Evolutionary conservation across 2,113 vertebrate species (phyloP), one percentile per base, ranked within the genome.

Genomic region (Myiagra hebetior): DNA sequence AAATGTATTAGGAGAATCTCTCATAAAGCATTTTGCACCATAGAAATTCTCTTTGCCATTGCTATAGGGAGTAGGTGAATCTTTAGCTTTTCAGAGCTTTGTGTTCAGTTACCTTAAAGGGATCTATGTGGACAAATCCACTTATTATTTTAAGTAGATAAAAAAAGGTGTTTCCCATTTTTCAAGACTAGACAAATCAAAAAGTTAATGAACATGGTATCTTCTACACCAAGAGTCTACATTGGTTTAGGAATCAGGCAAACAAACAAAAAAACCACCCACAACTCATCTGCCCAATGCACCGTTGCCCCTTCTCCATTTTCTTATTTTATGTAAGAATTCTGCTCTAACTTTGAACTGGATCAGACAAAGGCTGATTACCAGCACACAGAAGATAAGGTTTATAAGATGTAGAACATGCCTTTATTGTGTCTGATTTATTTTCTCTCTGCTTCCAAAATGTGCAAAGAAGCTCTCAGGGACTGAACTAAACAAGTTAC

Each of bases 81-180:
- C 7, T 53, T 82, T 6, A 75, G 23, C 35, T 27, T 35, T 70
- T 42, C 50, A 72, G 47, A 57, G n/a, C 20, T 81, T n/a, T 46
- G 17, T 62, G 18, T 22, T 46, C 41, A 53, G 2, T 30, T 27
- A 65, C 17, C 12, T 18, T 24, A 13, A 81, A 49, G 16, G 16
- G 22, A 46, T 24, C 7, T 55, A 49, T 8, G 5, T 3, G 11
- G n/a, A 31, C 0, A 0, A 35, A 14, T 30, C 16, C 21, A 21
- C 4, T 1, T 9, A 42, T 7, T 33, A n/a, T 3, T 30, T 67
- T 3, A 5, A n/a, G 55, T 4, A 84, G 30, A 47, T 33, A 39
- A 33, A 74, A 39, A 68, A 44, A 4, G 1, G 1, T 10, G 6
- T 24, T 27, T 49, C 22, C 14, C 18, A 18, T 30, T 78, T 74